Evolutionary conservation across 2,888 invertebrate genomes (phyloP), one percentile per base, ranked within the genome.

Genomic region (Apodemia mormo): DNA sequence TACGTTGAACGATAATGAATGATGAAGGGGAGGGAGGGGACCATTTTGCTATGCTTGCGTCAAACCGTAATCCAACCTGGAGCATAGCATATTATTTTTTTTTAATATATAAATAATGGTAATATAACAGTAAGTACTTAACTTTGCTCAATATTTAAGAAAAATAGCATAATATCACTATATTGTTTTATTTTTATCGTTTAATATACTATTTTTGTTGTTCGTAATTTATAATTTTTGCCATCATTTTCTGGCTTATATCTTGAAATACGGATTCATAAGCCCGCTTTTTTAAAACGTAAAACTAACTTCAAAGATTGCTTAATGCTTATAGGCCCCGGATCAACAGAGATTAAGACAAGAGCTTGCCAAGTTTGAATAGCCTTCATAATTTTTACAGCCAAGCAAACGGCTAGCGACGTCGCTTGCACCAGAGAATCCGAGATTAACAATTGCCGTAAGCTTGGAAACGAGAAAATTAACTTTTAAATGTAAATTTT

Each of bases 401-500:
- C 72, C 73, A 71, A 70, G 70, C 66, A 72, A 70, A 71, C 40
- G 72, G 67, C 73, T 70, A 73, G 71, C 70, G 58, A 74, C 69
- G 69, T 79, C 73, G 77, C 79, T 78, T 81, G 82, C 84, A 81
- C 81, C 80, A 82, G 81, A 79, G 85, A 85, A 87, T 86, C 83
- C 88, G 85, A 88, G 89, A 92, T 91, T 90, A 91, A 90, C 89
- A 90, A 90, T 89, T 87, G 89, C 87, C 85, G 84, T 86, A 82
- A 87, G 86, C 85, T 82, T 83, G 82, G 83, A 80, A 86, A 83
- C 82, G 88, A 86, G 91, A 90, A 91, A 90, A 92, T 92, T 92
- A 89, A 92, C 89, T 91, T 92, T 92, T 89, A 90, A 91, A 92
- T 91, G 91, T 92, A 92, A 91, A 92, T 92, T 92, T 92, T 91